These are phyloP conservation scores for Macrobrachium rosenbergii DNA, from an alignment of 1,140 invertebrate species.

Conservation along the genomic window DNA sequence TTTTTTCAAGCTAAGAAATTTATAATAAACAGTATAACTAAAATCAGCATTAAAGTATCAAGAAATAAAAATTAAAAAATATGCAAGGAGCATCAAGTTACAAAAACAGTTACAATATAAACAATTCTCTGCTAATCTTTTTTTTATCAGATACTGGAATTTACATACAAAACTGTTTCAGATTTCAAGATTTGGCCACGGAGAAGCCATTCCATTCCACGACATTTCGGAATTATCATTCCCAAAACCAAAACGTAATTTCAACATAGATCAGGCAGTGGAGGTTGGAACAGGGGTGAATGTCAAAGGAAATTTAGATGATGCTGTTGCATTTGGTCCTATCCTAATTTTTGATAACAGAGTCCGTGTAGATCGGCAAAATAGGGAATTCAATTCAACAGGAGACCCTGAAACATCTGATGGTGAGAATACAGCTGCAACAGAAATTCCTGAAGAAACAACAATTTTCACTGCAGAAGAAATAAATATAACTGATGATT, in stretches of 20 bases:
- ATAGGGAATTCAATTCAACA: conserved; percentile 9
- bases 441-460: conserved; percentile 37
- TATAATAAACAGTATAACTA: too few species aligned
- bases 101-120: too few species aligned
- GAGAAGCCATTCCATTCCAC: background rate
- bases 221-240: background rate
- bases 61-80: too few species aligned
- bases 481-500: background rate
- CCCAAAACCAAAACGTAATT: too few species aligned
- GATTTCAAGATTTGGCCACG: background rate
- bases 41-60: too few species aligned
- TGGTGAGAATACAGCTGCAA: background rate
- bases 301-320: conserved; percentile 29
- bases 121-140: too few species aligned
- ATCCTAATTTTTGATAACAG: conserved; percentile 28
- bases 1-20: too few species aligned
- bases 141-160: too few species aligned
- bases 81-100: too few species aligned
- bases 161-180: too few species aligned
- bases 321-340: conserved; percentile 21
- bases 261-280: background rate
- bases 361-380: conserved; percentile 48
- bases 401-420: background rate
- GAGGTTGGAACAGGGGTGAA: conserved; percentile 30
- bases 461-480: conserved; percentile 12